Evolutionary conservation across 2,888 invertebrate species (phyloP).

Genomic region (Ectropis crepuscularia): DNA sequence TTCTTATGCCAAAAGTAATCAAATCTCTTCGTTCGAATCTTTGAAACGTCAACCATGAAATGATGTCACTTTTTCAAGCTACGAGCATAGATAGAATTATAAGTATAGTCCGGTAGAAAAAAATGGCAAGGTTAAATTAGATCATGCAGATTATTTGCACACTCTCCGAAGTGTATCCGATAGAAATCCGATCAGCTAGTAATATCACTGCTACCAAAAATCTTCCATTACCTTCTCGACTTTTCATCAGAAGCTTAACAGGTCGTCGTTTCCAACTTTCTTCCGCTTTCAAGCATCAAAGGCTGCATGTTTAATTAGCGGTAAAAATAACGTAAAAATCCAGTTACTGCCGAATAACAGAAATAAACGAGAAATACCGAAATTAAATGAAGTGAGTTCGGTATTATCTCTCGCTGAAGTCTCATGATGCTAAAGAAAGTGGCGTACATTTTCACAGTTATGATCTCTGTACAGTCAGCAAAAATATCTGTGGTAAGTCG

Average conservation of each 20-base stretch:
- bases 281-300: conserved; percentile 18
- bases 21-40: no score
- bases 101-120: no score
- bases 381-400: conserved; percentile 11
- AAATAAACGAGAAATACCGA: conserved; percentile 19
- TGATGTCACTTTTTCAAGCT: no score
- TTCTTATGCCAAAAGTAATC: no score
- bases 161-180: no score
- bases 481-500: background rate
- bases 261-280: conserved; percentile 18
- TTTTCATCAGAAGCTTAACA: background rate
- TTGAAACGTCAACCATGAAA: no score
- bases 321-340: conserved; percentile 10
- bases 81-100: no score
- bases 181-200: no score
- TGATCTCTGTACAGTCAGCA: conserved; percentile 36
- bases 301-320: conserved; percentile 14
- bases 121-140: no score
- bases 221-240: conserved; percentile 4
- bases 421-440: conserved; percentile 39
- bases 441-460: conserved; percentile 40
- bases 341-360: conserved; percentile 14
- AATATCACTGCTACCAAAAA: background rate
- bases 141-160: no score
- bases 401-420: conserved; percentile 26